Base-by-base conservation (phyloP, 2,888 invertebrate species). In the Leucophenga montana region DNA sequence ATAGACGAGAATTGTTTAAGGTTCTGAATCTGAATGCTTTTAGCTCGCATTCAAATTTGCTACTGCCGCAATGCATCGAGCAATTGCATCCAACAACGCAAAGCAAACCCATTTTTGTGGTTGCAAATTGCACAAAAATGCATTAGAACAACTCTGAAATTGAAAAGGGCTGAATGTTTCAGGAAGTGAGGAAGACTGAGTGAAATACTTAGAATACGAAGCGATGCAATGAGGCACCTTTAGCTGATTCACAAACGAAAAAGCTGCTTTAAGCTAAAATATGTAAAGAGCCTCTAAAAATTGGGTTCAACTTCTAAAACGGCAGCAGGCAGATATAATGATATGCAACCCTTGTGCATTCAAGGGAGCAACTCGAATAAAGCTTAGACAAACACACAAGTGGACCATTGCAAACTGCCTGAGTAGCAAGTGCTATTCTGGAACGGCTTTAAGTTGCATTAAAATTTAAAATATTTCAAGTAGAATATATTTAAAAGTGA, bases 241-340 rank as follows among this genome's bases (percentile, higher is more conserved):
- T 62, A 76, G 74, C 72, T 74, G 68, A 76, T 76, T 76, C 70
- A 70, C 69, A 68, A 71, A 71, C 71, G 68, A 68, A 74, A 75
- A 74, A 72, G 75, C 72, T 70, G 75, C 73, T 76, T 76, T 69
- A 72, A 73, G 69, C 66, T 73, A 71, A 75, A 75, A 71, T 73
- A 73, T 71, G 75, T 67, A 75, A 75, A 75, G 73, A 71, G 73
- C 70, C 73, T 70, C 18, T 46, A 18, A 44, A 46, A 62, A 33
- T 33, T 59, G 59, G 59, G 33, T 59, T 33, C 59, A 33, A 59
- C 59, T 33, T 11, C 18, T 20, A 59, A 59, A 33, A 48, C 11
- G 48, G 5, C 14, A 14, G 62, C 14, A 39, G 14, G 62, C 44
- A 62, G 62, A 62, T 44, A 62, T 62, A 62, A 62, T 62, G 62